A percentile compares a stretch with the other conserved stretches of the same genome.
Evolutionary conservation across 1,140 invertebrate genomes (phyloP).

Genomic region (Anastatus disparis): DNA sequence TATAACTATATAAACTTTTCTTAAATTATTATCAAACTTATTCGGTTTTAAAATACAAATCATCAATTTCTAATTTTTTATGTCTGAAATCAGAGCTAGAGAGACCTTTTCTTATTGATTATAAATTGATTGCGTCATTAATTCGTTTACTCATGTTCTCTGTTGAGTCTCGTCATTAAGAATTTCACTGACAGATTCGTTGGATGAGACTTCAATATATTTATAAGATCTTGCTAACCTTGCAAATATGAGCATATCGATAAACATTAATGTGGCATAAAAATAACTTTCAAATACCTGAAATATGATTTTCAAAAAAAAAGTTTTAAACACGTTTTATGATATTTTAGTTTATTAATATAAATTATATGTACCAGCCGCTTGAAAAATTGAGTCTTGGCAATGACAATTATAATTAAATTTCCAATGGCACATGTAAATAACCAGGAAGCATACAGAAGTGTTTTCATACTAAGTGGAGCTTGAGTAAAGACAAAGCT

Average conservation of each 20-base stretch:
- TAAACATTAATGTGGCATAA: slow-evolving; percentile 85
- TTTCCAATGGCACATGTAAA: slow-evolving; percentile 92
- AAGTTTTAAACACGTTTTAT: neutral
- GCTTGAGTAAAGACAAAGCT: no score
- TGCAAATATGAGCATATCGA: slow-evolving; percentile 84
- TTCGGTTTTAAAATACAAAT: no score
- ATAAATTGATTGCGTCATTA: no score
- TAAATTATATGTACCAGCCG: slow-evolving; percentile 69
- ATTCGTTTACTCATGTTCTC: no score
- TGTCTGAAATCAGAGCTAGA: no score
- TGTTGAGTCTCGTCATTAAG: no score
- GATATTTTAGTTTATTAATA: neutral
- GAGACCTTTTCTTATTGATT: no score
- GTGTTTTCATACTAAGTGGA: slow-evolving; percentile 94
- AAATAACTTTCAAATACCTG: slow-evolving; percentile 88
- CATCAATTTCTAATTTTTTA: no score
- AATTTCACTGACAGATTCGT: no score
- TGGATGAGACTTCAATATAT: slow-evolving; percentile 68
- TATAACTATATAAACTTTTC: no score
- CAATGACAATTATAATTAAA: slow-evolving; percentile 87
- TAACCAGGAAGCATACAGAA: slow-evolving; percentile 89
- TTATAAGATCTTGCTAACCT: slow-evolving; percentile 79
- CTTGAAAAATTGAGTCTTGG: slow-evolving; percentile 73
- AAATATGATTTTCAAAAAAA: slow-evolving; percentile 53
- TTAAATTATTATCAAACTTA: no score